Base-by-base conservation (phyloP, 35 echinoderm and acorn worm genomes). In the Apostichopus japonicus region DNA sequence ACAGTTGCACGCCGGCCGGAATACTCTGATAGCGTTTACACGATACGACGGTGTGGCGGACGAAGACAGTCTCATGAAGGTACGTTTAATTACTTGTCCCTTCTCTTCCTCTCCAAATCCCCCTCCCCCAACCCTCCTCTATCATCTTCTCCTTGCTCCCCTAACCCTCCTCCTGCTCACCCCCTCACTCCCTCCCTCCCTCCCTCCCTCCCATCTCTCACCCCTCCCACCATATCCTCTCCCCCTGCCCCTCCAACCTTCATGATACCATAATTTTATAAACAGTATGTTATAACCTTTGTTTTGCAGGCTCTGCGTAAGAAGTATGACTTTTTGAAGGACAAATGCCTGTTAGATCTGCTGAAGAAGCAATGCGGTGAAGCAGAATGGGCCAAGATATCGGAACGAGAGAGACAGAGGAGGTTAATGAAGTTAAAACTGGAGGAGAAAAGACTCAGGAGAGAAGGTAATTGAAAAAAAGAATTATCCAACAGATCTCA, bases 321-420 rank as follows among this genome's bases (percentile, higher is more conserved):
- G 83, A 99, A 99, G 89, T 99, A 99, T 90, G 95, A 99, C 83
- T 90, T 86, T n/a, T 77, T 99, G 19, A 90, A 90, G 90, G 95
- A 99, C 24, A 96, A 99, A 71, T 70, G 93, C 10, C 92, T 99
- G 13, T 51, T 96, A 16, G 97, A 96, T 55, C 63, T 91, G 16
- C 77, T 99, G 67, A 91, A 88, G 78, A 99, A 96, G 59, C 95
- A 94, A 72, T 44, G 93, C 53, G 95, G 97, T 11, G 97, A 94
- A 24, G 93, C 91, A 53, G 95, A 95, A 77, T 99, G 97, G 97
- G 95, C 91, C 24, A 80, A 78, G 22, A 77, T 99, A 72, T 94
- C 86, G 65, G 97, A 99, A 77, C 57, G 92, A 58, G 92, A 99
- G 23, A 75, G 93, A 92, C 93, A 99, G 87, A 88, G 90, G 77